Conservation (phyloP, 2,888 invertebrate species). For the Dicycla oo region DNA sequence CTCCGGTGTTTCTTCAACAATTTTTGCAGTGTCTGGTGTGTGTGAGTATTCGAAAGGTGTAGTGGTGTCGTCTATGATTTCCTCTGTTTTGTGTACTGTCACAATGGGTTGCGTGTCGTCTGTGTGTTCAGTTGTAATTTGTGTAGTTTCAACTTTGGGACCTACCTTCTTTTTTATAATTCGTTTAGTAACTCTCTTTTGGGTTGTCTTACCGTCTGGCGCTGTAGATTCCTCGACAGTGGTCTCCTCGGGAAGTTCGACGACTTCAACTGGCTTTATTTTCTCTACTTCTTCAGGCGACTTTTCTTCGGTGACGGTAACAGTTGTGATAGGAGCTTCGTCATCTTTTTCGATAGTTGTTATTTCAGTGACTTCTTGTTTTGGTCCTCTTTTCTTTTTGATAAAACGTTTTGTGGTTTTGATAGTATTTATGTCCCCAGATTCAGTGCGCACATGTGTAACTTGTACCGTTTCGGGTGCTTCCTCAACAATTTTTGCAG, state of each 20-base stretch:
- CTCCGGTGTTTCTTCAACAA: constrained; percentile 4
- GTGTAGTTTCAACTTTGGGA: not conserved
- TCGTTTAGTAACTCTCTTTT: not conserved
- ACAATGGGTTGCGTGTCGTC: not conserved
- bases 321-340: constrained; percentile 75
- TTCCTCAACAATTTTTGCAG: constrained; percentile 63
- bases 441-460: constrained; percentile 65
- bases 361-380: constrained; percentile 86
- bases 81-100: constrained; percentile 1
- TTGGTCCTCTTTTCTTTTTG: constrained; percentile 81
- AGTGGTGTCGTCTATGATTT: not conserved
- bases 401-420: constrained; percentile 71
- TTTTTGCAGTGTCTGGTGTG: rapidly evolving
- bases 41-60: not conserved
- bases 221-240: not conserved
- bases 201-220: constrained; percentile 30
- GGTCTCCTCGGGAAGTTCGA: constrained; percentile 33
- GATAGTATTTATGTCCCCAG: constrained; percentile 72
- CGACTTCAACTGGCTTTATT: not conserved
- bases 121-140: not conserved
- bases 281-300: constrained; percentile 3
- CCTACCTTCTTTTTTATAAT: not conserved
- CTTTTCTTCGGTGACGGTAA: constrained; percentile 73
- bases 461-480: constrained; percentile 26
- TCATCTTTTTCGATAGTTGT: constrained; percentile 82